Percentiles rank a stretch among this genome's conserved stretches.
Evolutionary conservation across 1,140 invertebrate species (phyloP).

Genomic region (Caerostris darwini): DNA sequence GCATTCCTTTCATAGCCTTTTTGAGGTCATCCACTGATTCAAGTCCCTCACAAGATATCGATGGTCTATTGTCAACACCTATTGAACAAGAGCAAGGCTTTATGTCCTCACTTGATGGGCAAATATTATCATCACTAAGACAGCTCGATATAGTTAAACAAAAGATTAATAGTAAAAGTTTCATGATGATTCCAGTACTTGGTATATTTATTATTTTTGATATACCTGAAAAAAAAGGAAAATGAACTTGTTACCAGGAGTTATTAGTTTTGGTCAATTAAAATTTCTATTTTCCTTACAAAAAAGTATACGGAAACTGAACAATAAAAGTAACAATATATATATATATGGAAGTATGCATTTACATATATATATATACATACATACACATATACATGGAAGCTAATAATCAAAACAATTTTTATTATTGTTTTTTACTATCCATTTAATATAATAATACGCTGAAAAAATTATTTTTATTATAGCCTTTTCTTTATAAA

Average conservation of each 20-base stretch:
- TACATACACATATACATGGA: no score
- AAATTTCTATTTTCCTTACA: no score
- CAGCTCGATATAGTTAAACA: neutral
- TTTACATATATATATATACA: no score
- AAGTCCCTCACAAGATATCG: slow-evolving; percentile 47
- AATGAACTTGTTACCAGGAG: neutral
- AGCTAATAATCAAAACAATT: no score
- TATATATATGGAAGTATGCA: no score
- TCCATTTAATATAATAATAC: no score
- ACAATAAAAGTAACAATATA: no score
- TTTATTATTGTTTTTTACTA: no score
- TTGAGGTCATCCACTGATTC: neutral
- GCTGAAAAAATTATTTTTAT: no score
- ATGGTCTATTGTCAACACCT: neutral
- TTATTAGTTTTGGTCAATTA: no score
- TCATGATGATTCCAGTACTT: neutral
- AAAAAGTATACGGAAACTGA: no score
- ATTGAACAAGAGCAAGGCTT: slow-evolving; percentile 55
- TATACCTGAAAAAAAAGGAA: neutral
- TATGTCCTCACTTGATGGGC: slow-evolving; percentile 56
- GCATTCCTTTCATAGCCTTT: slow-evolving; percentile 39
- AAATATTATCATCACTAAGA: neutral
- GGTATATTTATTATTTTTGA: neutral
- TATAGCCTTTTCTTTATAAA: no score
- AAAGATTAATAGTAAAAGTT: slow-evolving; percentile 10